Conservation (phyloP, 2,797 vertebrate species). For the Hydrolagus colliei region DNA sequence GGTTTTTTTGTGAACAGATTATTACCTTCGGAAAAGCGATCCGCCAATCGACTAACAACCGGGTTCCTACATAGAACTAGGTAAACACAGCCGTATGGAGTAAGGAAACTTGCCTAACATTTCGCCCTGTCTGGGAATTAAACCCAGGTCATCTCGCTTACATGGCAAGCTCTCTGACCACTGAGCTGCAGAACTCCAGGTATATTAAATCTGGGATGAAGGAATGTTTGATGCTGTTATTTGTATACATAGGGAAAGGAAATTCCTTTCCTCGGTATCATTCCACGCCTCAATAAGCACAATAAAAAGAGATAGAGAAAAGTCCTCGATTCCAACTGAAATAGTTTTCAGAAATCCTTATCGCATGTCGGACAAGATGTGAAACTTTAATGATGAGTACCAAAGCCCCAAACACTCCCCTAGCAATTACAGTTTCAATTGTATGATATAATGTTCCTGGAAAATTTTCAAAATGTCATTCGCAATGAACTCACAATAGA, state of each 20-base stretch:
- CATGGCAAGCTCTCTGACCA: no score
- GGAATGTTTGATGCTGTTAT: neutral
- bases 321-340: constrained; percentile 3
- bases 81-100: no score
- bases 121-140: no score
- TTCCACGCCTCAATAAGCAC: neutral
- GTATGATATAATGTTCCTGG: constrained; percentile 11
- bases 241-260: neutral
- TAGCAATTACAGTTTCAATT: constrained; percentile 23
- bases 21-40: no score
- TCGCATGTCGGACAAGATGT: neutral
- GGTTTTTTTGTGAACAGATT: no score
- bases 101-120: no score
- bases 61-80: no score
- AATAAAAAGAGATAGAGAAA: constrained; percentile 1
- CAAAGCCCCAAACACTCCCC: neutral
- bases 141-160: no score
- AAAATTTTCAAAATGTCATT: constrained; percentile 42
- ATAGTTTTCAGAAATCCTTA: constrained; percentile 9
- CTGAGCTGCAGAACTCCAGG: neutral
- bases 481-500: constrained; percentile 56
- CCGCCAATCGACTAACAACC: no score
- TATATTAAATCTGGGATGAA: neutral
- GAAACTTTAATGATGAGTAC: constrained; percentile 14
- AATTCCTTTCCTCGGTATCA: neutral